A percentile compares a stretch with the other conserved stretches of the same genome.
Evolutionary conservation across 2,797 vertebrate species (phyloP).

Genomic region (Pangasius sanitwongsei): DNA sequence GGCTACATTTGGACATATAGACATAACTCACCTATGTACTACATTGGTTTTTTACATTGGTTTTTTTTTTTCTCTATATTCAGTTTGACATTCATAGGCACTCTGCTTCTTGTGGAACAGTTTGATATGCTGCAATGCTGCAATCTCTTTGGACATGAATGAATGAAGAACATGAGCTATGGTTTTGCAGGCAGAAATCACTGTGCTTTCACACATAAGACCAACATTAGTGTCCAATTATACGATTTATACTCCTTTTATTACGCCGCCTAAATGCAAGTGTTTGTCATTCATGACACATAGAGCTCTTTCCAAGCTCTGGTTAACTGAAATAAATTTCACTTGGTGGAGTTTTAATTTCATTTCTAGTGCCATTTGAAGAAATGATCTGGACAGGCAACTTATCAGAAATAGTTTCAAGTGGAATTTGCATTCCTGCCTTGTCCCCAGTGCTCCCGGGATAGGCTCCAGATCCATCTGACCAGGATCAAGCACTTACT

Average conservation of each 20-base stretch:
- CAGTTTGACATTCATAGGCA: background rate
- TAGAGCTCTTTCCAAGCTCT: background rate
- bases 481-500: background rate
- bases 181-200: slow-evolving; percentile 2
- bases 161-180: background rate
- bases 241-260: background rate
- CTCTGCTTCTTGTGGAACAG: background rate
- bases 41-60: too few species aligned
- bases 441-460: background rate
- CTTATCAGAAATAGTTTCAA: background rate
- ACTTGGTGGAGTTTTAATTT: background rate
- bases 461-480: background rate
- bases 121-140: background rate
- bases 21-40: too few species aligned
- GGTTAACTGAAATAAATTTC: background rate
- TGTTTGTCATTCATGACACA: slow-evolving; percentile 12
- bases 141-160: background rate
- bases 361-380: background rate
- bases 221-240: slow-evolving; percentile 10
- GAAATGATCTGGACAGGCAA: background rate
- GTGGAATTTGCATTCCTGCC: background rate
- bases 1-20: background rate
- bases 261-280: background rate
- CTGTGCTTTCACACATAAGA: background rate
- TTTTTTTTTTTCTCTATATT: background rate